Evolutionary conservation across 2,888 invertebrate species (phyloP), one percentile per base, ranked within the genome.

Genomic region (Ramazzottius varieornatus): DNA sequence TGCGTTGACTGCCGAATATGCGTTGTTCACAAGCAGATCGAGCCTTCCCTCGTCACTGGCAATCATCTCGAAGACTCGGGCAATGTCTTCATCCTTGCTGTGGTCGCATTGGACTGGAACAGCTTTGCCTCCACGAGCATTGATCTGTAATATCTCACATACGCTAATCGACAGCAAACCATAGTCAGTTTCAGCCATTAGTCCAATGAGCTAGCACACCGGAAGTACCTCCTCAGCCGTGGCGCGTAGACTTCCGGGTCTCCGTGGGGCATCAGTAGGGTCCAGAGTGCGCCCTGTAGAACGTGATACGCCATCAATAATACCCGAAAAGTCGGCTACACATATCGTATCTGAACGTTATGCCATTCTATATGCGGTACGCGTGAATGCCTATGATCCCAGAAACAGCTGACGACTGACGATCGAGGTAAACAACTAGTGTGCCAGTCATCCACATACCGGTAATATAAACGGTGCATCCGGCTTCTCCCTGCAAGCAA

Each of bases 381-480:
- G n/a, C n/a, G n/a, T n/a, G n/a, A n/a, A n/a, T n/a, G n/a, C n/a
- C n/a, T n/a, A n/a, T n/a, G n/a, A n/a, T n/a, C n/a, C n/a, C n/a
- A n/a, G n/a, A n/a, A n/a, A n/a, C n/a, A n/a, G n/a, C n/a, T n/a
- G n/a, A n/a, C n/a, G n/a, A n/a, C n/a, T n/a, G n/a, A n/a, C n/a
- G n/a, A n/a, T n/a, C n/a, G n/a, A n/a, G n/a, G n/a, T n/a, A n/a
- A n/a, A n/a, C n/a, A n/a, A n/a, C n/a, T n/a, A n/a, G n/a, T n/a
- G n/a, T n/a, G n/a, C n/a, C n/a, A n/a, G n/a, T n/a, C n/a, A n/a
- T 8, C 24, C 20, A 54, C 13, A 33, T 68, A 69, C 75, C 76
- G 54, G 76, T 79, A 1, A 79, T 73, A 68, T 78, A 78, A 13
- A 78, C 75, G 1, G 74, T 76, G 20, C 77, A 77, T 1, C 78